A percentile compares a stretch with the other conserved stretches of the same genome.
Evolutionary conservation across 2,797 vertebrate genomes (phyloP).

Genomic region (Kryptolebias ocellatus): DNA sequence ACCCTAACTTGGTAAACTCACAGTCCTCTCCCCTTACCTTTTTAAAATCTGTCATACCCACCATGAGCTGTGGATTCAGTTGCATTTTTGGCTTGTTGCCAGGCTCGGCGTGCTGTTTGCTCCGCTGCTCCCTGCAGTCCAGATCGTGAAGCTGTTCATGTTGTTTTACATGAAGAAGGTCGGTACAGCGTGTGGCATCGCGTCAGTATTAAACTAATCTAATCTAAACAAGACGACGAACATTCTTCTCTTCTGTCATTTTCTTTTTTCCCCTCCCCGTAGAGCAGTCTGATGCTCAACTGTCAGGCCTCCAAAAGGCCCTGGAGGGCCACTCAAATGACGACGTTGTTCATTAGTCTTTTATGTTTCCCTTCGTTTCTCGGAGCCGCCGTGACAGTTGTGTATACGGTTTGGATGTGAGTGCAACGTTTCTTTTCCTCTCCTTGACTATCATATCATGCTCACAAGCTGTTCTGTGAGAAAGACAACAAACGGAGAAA

Average conservation of each 20-base stretch:
- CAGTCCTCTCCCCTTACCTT: not conserved
- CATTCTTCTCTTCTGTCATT: not conserved
- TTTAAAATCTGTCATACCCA: not conserved
- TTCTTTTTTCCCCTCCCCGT: not conserved
- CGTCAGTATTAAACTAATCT: too few relatives aligned
- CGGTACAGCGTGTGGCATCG: not conserved
- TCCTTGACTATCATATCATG: not conserved
- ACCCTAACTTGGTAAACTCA: constrained; percentile 86
- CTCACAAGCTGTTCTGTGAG: not conserved
- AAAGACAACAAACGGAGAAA: too few relatives aligned
- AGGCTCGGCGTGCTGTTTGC: constrained; percentile 89
- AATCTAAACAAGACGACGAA: not conserved
- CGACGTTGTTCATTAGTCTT: constrained; percentile 82
- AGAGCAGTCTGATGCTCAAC: constrained; percentile 88
- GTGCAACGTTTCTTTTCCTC: constrained; percentile 48
- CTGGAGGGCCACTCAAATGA: constrained; percentile 89
- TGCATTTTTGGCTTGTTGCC: not conserved
- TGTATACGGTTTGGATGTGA: constrained; percentile 87
- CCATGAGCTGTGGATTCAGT: not conserved
- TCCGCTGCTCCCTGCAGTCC: constrained; percentile 86
- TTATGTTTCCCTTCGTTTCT: constrained; percentile 88
- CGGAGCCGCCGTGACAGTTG: constrained; percentile 77
- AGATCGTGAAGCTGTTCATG: constrained; percentile 86
- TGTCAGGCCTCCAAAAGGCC: constrained; percentile 86
- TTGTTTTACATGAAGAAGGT: constrained; percentile 92